Conservation (phyloP, 2,888 invertebrate species). For the Branchellion lobata region DNA sequence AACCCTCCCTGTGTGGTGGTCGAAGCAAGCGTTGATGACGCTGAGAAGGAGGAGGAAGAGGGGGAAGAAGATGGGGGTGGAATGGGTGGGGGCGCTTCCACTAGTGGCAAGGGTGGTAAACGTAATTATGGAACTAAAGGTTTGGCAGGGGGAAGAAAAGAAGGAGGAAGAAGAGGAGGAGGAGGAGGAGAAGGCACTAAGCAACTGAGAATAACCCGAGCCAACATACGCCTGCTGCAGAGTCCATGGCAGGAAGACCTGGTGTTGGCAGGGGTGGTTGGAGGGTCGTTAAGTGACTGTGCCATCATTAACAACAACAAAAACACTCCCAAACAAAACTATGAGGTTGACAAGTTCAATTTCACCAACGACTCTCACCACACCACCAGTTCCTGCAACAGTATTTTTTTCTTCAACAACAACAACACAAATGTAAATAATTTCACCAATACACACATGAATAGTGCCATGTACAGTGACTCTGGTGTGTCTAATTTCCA, state of each 20-base stretch:
- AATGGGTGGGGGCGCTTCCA: neutral
- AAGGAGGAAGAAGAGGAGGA: no score
- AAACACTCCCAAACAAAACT: slow-evolving; percentile 8
- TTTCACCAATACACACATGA: no score
- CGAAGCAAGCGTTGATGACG: neutral
- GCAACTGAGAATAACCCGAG: slow-evolving; percentile 75
- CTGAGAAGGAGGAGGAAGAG: neutral
- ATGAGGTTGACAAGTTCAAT: no score
- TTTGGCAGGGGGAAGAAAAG: no score
- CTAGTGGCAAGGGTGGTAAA: neutral
- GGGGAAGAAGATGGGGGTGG: no score
- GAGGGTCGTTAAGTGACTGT: neutral
- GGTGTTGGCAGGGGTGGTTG: slow-evolving; percentile 60
- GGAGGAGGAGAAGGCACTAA: slow-evolving; percentile 45
- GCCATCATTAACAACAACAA: neutral
- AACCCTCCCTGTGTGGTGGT: slow-evolving; percentile 73
- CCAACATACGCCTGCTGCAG: slow-evolving; percentile 82
- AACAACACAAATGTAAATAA: no score
- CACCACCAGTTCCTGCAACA: no score
- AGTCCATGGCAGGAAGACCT: slow-evolving; percentile 97
- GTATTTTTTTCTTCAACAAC: no score
- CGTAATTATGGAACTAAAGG: neutral
- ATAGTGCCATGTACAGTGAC: neutral
- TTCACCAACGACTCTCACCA: no score
- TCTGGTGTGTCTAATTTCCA: no score